Conservation (phyloP, 2,888 invertebrate species). For the Coremacera marginata region DNA sequence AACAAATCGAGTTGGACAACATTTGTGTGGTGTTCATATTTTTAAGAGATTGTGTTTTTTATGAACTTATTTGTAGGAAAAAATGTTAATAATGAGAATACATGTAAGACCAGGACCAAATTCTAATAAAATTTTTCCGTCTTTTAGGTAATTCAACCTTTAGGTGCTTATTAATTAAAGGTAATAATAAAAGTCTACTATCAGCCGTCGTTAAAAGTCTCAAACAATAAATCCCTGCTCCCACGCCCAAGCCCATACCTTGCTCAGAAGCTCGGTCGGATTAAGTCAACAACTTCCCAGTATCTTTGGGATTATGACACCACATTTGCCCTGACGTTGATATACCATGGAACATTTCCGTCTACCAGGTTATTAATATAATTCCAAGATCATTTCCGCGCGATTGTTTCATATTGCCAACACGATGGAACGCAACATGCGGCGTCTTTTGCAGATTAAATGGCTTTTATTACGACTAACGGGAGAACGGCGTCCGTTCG, state of each 20-base stretch:
- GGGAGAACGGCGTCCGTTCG: slow-evolving; percentile 24
- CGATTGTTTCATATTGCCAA: slow-evolving; percentile 8
- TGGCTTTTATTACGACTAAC: slow-evolving; percentile 28
- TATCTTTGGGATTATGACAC: slow-evolving; percentile 28
- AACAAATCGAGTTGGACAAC: slow-evolving; percentile 36
- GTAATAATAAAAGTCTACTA: too few species aligned
- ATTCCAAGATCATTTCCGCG: slow-evolving; percentile 34
- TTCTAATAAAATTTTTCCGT: too few species aligned
- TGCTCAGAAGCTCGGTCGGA: not conserved
- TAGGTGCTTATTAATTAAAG: too few species aligned
- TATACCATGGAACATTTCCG: slow-evolving; percentile 1
- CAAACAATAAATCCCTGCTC: too few species aligned
- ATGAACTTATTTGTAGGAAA: not conserved
- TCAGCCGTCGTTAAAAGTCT: too few species aligned
- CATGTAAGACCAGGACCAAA: too few species aligned
- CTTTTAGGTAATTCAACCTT: too few species aligned
- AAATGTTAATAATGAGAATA: not conserved
- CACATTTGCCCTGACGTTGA: slow-evolving; percentile 21
- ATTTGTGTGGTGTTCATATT: slow-evolving; percentile 5
- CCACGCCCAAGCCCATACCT: not conserved
- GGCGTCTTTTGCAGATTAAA: slow-evolving; percentile 38
- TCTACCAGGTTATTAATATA: slow-evolving; percentile 24
- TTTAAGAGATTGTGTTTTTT: not conserved
- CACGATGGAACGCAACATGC: slow-evolving; percentile 20
- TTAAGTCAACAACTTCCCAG: slow-evolving; percentile 22